Base-by-base conservation (phyloP, 2,888 invertebrate genomes). In the Eulithis testata region DNA sequence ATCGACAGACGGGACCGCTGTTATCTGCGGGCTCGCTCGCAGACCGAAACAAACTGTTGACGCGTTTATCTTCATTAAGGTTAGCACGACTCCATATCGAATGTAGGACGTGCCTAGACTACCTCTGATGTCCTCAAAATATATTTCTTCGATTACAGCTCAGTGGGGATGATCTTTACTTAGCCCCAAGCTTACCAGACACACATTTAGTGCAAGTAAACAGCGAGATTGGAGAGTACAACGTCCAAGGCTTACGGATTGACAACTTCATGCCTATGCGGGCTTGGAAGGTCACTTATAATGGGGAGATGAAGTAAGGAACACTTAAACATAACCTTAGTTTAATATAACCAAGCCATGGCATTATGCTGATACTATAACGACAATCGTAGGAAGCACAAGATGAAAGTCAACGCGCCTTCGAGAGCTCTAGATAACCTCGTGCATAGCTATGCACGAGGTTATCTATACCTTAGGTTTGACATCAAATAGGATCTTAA, bases 201-300 rank as follows among this genome's bases (percentile, higher is more conserved):
- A 95, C 96, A 0, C 79, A 88, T 43, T 81, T 95, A 6, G 88
- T 93, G 70, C 94, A 95, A 78, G 85, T 81, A 1, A 77, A 79
- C 1, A 82, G 87, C 5, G 92, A 94, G 60, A 84, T 90, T 21
- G 90, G 91, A 0, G 80, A 84, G n/a, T 95, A 93, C 78, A 93
- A 92, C 54, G 95, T 95, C 2, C 94, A 94, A 72, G 96, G 96
- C 0, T 91, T 96, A 12, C 84, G 85, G 45, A 86, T 96, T 11
- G 84, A 82, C n/a, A 94, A 94, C 31, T 82, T 95, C 11, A 94
- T 94, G 73, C 95, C 96, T 4, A 96, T 96, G 96, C 94, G 95
- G 66, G 92, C 93, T 67, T 97, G 96, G 96, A 94, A 89, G 66
- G 78, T 97, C 2, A 77, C 81, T 21, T 97, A 95, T 78, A 89